Evolutionary conservation across 2,797 vertebrate species (phyloP).

Genomic region (Threskiornis aethiopicus): DNA sequence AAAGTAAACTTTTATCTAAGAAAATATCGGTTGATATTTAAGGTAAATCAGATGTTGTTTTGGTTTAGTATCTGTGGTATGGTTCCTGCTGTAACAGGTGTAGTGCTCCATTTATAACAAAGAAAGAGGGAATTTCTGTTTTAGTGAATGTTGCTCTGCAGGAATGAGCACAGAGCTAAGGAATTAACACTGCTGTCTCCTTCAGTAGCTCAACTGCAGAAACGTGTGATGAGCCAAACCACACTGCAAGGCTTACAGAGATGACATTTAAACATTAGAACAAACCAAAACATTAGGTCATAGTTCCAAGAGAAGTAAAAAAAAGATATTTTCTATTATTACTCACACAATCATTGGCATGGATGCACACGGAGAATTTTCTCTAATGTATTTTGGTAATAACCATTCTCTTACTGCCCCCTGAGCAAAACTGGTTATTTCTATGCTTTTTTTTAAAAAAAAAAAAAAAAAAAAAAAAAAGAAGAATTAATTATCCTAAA

Average conservation of each 20-base stretch:
- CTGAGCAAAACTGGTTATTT: background rate
- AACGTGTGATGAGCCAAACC: background rate
- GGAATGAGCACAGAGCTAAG: background rate
- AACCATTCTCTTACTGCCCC: background rate
- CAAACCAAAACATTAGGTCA: background rate
- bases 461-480: no score
- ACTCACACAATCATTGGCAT: background rate
- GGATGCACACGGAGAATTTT: background rate
- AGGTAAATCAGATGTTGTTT: background rate
- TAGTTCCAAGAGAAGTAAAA: background rate
- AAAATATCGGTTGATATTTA: background rate
- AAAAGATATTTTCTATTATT: background rate
- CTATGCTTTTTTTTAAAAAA: background rate
- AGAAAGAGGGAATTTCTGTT: background rate
- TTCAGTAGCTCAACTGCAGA: background rate
- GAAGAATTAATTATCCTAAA: background rate
- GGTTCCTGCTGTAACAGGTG: background rate
- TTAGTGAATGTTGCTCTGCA: background rate
- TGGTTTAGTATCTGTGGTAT: background rate
- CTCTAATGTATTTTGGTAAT: background rate
- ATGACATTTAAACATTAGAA: background rate
- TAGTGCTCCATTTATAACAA: background rate
- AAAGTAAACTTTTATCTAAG: background rate
- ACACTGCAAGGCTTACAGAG: background rate
- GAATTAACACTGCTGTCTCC: background rate